Evolutionary conservation across 2,888 invertebrate species (phyloP).

Genomic region (Andrena flavipes): DNA sequence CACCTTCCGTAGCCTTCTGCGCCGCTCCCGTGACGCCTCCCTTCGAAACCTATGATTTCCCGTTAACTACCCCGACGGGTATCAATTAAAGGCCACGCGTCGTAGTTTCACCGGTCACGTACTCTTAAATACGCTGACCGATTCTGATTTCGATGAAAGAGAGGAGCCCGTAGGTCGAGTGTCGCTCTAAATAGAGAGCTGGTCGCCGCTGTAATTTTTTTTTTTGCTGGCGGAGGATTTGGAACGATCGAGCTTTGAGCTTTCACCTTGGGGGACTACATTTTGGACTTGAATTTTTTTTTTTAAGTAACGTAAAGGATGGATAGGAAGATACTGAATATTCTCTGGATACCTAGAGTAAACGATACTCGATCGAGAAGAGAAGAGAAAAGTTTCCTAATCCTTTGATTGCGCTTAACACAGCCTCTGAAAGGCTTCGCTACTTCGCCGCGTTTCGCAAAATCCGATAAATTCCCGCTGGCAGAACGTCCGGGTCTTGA

Average conservation of each 20-base stretch:
- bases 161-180: slow-evolving; percentile 24
- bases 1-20: slow-evolving; percentile 54
- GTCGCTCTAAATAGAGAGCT: slow-evolving; percentile 17
- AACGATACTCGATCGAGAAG: slow-evolving; percentile 1
- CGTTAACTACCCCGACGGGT: slow-evolving; percentile 68
- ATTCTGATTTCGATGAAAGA: slow-evolving; percentile 58
- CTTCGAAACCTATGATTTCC: slow-evolving; percentile 69
- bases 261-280: too few relatives aligned
- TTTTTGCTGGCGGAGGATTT: not conserved
- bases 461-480: slow-evolving; percentile 47
- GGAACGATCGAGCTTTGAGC: not conserved
- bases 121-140: slow-evolving; percentile 53
- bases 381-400: slow-evolving; percentile 29
- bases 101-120: slow-evolving; percentile 43
- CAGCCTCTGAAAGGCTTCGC: slow-evolving; percentile 10
- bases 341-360: not conserved
- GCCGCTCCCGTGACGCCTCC: slow-evolving; percentile 56
- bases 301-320: not conserved
- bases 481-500: slow-evolving; percentile 38
- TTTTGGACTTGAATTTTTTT: too few relatives aligned
- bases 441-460: slow-evolving; percentile 33
- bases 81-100: slow-evolving; percentile 67
- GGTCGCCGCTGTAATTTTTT: slow-evolving; percentile 6
- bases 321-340: not conserved
- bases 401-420: slow-evolving; percentile 49